Conservation (phyloP, 2,797 vertebrate species). For the Chlorospingus flavigularis region DNA sequence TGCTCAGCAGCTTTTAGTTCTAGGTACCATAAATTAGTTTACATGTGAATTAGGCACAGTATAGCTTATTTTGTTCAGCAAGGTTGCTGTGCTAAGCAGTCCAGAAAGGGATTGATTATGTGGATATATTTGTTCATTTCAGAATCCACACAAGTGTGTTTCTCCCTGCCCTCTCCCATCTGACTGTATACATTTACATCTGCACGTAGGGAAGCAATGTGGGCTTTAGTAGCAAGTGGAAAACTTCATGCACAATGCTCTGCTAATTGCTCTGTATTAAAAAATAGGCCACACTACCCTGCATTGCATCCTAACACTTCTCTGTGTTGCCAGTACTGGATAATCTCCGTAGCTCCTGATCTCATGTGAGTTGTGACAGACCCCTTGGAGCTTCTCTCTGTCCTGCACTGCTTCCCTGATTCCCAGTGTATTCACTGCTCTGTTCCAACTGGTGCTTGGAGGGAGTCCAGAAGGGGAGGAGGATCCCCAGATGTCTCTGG, state of each 20-base stretch:
- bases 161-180: background rate
- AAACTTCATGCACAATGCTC: background rate
- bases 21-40: background rate
- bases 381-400: background rate
- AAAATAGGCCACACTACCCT: background rate
- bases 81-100: background rate
- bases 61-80: background rate
- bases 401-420: background rate
- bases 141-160: background rate
- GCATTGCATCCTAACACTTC: background rate
- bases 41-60: background rate
- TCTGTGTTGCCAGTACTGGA: background rate
- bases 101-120: background rate
- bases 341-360: background rate
- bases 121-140: background rate
- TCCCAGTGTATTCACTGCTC: background rate
- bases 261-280: slow-evolving; percentile 10
- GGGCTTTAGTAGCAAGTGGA: background rate
- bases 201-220: background rate
- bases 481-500: background rate
- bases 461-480: background rate
- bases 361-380: background rate
- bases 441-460: background rate
- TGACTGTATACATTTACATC: background rate
- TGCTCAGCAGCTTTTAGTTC: background rate